phyloP scores from a whole-genome alignment of 2,888 invertebrate genomes.

The Rhamphomyia laevipes region DNA sequence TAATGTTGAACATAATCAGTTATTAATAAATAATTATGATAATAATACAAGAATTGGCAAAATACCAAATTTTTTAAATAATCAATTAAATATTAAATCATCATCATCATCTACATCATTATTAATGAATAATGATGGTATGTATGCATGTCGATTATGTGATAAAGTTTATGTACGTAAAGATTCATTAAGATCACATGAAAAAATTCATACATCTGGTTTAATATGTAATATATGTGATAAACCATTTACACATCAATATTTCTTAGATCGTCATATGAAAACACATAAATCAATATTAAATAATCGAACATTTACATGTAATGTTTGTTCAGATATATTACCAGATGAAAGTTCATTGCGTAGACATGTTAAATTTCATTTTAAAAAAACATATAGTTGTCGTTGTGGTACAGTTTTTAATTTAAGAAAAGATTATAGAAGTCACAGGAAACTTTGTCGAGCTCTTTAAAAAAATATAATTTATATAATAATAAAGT shows the following conservation, averaged over 20 bases:
- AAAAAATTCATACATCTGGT: neutral
- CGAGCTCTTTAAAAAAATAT: no score
- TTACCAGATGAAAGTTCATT: neutral
- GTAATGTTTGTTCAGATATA: neutral
- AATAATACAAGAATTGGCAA: no score
- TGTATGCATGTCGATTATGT: neutral
- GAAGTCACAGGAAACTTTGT: no score
- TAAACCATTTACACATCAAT: neutral
- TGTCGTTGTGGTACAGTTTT: neutral
- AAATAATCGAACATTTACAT: neutral
- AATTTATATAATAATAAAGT: no score
- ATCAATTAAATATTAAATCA: no score
- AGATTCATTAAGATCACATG: neutral
- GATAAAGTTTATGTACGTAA: neutral
- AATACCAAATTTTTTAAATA: no score
- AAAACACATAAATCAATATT: neutral
- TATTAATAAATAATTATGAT: no score
- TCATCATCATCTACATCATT: neutral
- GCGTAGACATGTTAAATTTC: neutral
- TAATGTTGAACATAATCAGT: no score
- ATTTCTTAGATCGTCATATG: neutral
- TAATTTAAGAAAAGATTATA: no score
- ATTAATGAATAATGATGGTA: neutral
- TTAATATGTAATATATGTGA: neutral
- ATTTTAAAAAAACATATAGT: neutral